A percentile compares a stretch with the other conserved stretches of the same genome.
Evolutionary conservation across 2,888 invertebrate species (phyloP).

Genomic region (Drosophila antonietae): DNA sequence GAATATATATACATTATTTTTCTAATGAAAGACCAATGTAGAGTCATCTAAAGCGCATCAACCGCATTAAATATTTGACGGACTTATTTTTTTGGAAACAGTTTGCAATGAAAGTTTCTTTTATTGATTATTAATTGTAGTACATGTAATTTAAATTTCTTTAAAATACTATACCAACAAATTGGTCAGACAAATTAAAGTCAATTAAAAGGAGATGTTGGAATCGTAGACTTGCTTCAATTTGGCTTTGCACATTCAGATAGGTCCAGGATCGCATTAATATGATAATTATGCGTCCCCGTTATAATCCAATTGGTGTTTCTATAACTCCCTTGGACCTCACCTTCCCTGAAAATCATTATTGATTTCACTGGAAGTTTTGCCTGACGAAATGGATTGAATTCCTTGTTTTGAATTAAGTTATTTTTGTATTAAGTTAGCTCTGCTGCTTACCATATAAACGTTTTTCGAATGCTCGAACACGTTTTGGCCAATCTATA

Average conservation of each 20-base stretch:
- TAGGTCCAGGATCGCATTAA: not conserved
- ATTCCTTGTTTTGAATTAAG: not conserved
- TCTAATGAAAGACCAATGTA: too few species aligned
- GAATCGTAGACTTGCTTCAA: not conserved
- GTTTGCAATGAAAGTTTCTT: not conserved
- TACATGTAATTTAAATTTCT: not conserved
- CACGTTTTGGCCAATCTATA: constrained; percentile 13
- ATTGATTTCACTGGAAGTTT: not conserved
- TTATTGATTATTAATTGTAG: not conserved
- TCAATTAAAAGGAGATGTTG: not conserved
- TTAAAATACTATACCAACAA: not conserved
- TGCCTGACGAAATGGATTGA: not conserved
- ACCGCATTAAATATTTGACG: too few species aligned
- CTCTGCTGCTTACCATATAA: not conserved
- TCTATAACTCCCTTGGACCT: not conserved
- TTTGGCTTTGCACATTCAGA: not conserved
- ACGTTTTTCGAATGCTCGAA: constrained; percentile 4
- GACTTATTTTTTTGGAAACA: not conserved
- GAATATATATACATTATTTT: too few species aligned
- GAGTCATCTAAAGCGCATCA: too few species aligned
- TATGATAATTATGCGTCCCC: too few species aligned
- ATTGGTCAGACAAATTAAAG: not conserved
- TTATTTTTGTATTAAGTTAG: fast-evolving
- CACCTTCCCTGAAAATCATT: not conserved
- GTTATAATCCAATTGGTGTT: not conserved